These are phyloP conservation scores for Macroglossus sobrinus DNA, from an alignment of 2,113 vertebrate genomes.

Conservation along the genomic window DNA sequence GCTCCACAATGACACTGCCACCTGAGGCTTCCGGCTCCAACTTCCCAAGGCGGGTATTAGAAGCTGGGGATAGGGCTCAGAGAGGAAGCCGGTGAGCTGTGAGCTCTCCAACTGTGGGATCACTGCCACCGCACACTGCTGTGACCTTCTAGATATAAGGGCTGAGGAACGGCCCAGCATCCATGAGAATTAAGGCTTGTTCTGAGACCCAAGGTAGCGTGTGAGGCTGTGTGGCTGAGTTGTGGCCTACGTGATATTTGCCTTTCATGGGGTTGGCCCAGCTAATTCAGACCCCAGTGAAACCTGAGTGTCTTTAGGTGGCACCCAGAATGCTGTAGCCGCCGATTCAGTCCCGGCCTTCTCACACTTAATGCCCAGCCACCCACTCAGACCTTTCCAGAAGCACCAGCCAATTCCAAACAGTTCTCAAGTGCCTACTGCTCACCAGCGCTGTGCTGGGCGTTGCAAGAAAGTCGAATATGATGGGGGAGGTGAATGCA, in stretches of 20 bases:
- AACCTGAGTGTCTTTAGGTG: neutral
- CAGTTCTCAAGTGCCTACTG: neutral
- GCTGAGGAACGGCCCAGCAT: slow-evolving; percentile 13
- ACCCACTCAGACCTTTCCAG: neutral
- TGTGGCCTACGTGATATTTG: neutral
- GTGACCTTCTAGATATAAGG: slow-evolving; percentile 8
- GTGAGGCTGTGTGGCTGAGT: neutral
- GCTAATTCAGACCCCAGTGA: neutral
- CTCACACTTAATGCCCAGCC: neutral
- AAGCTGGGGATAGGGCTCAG: neutral
- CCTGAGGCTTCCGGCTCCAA: neutral
- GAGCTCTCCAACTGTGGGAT: neutral
- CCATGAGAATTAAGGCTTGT: neutral
- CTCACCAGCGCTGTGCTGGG: neutral
- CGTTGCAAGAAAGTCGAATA: neutral
- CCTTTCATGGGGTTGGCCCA: neutral
- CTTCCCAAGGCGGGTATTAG: neutral
- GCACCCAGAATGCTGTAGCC: neutral
- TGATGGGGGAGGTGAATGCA: neutral
- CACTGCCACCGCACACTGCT: neutral
- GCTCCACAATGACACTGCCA: neutral
- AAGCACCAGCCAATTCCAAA: neutral
- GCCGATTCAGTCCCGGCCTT: neutral
- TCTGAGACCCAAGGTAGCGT: neutral
- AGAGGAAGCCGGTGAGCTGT: neutral